Evolutionary conservation across 1,140 invertebrate species (phyloP).

Genomic region (Wasmannia auropunctata): DNA sequence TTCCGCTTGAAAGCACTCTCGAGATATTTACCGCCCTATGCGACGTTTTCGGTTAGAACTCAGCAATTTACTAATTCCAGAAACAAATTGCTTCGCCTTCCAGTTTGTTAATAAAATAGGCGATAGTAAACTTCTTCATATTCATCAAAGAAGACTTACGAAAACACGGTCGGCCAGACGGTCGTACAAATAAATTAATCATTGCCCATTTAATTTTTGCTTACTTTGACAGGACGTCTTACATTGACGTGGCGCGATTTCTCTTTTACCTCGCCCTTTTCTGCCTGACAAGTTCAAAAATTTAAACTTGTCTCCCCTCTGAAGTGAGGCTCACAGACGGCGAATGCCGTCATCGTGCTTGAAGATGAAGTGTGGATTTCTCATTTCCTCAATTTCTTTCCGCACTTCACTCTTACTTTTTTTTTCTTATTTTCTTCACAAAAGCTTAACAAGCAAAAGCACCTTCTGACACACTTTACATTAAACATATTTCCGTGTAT

Average conservation of each 20-base stretch:
- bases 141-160: not conserved
- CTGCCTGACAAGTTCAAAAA: not conserved
- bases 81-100: constrained; percentile 35
- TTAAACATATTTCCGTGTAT: not conserved
- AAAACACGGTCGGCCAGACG: not conserved
- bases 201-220: not conserved
- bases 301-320: not conserved
- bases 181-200: constrained; percentile 23
- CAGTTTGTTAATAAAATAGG: constrained; percentile 17
- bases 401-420: not conserved
- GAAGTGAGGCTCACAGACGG: not conserved
- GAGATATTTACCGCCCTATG: constrained; percentile 24
- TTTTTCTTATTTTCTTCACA: not conserved
- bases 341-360: not conserved
- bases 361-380: not conserved
- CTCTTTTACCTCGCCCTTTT: not conserved
- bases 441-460: not conserved
- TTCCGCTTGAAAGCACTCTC: constrained; percentile 2
- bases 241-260: not conserved
- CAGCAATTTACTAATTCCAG: constrained; percentile 1
- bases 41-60: constrained; percentile 28
- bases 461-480: not conserved
- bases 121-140: constrained; percentile 7
- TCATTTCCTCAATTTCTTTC: not conserved
- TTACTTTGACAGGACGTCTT: not conserved